Conservation (phyloP, 2,888 invertebrate genomes). For the Melinaea marsaeus region DNA sequence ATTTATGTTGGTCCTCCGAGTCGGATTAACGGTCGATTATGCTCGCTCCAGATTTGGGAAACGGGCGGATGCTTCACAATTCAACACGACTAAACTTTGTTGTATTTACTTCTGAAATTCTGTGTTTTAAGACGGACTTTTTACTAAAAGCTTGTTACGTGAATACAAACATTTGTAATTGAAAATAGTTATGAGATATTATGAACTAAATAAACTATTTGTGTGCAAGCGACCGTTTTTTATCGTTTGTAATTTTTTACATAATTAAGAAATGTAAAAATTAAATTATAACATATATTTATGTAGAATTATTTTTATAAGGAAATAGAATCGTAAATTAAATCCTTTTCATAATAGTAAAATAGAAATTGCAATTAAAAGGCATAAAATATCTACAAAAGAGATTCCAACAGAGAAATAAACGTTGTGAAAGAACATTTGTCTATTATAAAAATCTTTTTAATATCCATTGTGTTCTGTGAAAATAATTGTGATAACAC, state of each 20-base stretch:
- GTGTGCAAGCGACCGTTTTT: too few relatives aligned
- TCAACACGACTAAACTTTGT: conserved; percentile 40
- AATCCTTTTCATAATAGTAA: conserved; percentile 15
- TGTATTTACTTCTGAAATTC: conserved; percentile 31
- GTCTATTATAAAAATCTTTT: conserved; percentile 48
- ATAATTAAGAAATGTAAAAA: too few relatives aligned
- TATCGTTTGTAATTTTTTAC: too few relatives aligned
- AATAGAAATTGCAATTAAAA: conserved; percentile 14
- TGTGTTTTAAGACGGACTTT: too few relatives aligned
- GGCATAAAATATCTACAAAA: conserved; percentile 25
- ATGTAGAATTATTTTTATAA: too few relatives aligned
- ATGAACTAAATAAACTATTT: too few relatives aligned
- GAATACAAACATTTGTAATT: too few relatives aligned
- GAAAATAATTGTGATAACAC: too few relatives aligned
- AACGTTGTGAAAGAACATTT: conserved; percentile 42
- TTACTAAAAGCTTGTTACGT: too few relatives aligned
- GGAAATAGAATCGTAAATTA: too few relatives aligned
- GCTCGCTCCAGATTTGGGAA: conserved; percentile 74
- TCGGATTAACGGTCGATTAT: conserved; percentile 74
- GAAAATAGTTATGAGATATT: too few relatives aligned
- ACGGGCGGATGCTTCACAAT: conserved; percentile 56
- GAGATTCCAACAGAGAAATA: conserved; percentile 30
- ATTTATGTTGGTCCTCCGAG: conserved; percentile 58
- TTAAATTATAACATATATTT: too few relatives aligned
- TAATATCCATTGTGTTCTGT: conserved; percentile 20